Evolutionary conservation across 1,140 invertebrate genomes (phyloP).

Genomic region (Argopecten irradians): DNA sequence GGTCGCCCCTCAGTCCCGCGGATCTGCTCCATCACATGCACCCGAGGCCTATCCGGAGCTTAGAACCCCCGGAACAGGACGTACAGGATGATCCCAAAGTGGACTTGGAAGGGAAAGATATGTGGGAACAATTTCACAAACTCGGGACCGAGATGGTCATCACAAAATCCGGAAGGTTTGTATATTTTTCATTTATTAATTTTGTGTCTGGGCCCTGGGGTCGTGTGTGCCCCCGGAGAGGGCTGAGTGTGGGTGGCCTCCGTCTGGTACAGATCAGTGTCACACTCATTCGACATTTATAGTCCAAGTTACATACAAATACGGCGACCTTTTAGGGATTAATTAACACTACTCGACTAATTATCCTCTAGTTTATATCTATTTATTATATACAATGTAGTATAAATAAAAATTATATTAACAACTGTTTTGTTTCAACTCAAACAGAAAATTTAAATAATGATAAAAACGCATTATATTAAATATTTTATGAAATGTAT

Average conservation of each 20-base stretch:
- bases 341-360: background rate
- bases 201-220: background rate
- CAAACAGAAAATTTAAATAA: background rate
- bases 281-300: background rate
- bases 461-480: background rate
- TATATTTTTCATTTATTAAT: background rate
- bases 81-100: conserved; percentile 98
- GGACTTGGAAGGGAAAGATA: conserved; percentile 96
- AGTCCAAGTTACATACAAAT: background rate
- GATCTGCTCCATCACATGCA: conserved; percentile 86
- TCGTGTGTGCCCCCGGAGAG: background rate
- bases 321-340: background rate
- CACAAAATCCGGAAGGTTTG: conserved; percentile 98
- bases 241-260: background rate
- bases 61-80: conserved; percentile 93
- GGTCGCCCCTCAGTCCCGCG: conserved; percentile 78
- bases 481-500: background rate
- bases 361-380: background rate
- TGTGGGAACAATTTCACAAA: conserved; percentile 99
- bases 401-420: background rate
- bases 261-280: background rate
- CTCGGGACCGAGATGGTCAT: conserved; percentile 99
- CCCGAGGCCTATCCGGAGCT: conserved; percentile 77
- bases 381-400: background rate
- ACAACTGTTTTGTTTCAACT: background rate